Conservation (phyloP, 1,140 invertebrate genomes). For the Neotoxoptera formosana region DNA sequence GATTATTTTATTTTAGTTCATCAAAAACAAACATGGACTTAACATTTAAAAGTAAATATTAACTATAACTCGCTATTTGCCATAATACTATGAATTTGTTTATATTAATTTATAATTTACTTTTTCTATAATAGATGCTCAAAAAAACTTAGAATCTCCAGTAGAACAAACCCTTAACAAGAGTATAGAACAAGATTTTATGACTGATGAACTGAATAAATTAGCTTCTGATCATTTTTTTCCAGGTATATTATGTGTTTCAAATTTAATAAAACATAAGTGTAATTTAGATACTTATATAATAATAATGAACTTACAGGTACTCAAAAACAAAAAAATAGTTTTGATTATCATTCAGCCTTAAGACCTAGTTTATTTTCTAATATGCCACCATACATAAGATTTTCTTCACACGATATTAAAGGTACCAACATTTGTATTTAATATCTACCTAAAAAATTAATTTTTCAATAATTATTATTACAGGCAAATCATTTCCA, state of each 20-base stretch:
- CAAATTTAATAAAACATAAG: background rate
- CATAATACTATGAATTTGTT: background rate
- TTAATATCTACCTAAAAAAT: background rate
- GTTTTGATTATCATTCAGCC: slow-evolving; percentile 62
- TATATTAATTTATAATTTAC: background rate
- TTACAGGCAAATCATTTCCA: slow-evolving; percentile 69
- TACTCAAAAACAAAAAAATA: background rate
- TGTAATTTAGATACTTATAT: background rate
- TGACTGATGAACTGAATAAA: slow-evolving; percentile 3
- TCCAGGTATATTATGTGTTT: background rate
- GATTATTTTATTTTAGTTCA: slow-evolving; percentile 16
- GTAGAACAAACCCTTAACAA: background rate
- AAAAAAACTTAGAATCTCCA: background rate
- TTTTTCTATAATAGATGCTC: background rate
- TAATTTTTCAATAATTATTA: background rate
- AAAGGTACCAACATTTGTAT: slow-evolving; percentile 66
- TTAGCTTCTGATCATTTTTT: slow-evolving; percentile 29
- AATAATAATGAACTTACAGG: background rate
- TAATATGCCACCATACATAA: slow-evolving; percentile 87
- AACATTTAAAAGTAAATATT: background rate
- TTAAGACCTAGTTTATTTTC: slow-evolving; percentile 80
- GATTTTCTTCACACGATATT: slow-evolving; percentile 80
- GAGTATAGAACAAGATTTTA: background rate
- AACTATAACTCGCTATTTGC: too few relatives aligned
- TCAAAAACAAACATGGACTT: background rate